Percentiles rank a stretch among this genome's conserved stretches.
Evolutionary conservation across 2,113 vertebrate species (phyloP).

Genomic region (Gymnobelideus leadbeateri): DNA sequence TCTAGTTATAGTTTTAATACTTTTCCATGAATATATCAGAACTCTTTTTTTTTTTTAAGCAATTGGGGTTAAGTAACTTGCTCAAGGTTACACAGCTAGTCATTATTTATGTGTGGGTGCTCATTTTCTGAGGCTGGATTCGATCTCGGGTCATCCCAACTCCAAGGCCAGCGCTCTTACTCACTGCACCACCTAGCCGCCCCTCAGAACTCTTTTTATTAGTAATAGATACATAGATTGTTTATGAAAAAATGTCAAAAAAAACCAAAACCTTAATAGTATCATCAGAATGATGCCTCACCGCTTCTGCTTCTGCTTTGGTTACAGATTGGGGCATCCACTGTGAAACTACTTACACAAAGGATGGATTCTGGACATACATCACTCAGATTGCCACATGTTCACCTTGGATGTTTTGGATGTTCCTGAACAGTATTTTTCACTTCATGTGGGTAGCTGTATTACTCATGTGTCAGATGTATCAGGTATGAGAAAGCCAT

Average conservation of each 20-base stretch:
- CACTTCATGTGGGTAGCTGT: conserved; percentile 99
- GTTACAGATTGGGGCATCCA: conserved; percentile 95
- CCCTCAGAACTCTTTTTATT: conserved; percentile 24
- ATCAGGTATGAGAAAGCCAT: conserved; percentile 90
- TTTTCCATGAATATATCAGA: conserved; percentile 11
- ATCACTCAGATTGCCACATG: conserved; percentile 97
- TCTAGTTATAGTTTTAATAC: not conserved
- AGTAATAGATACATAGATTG: not conserved
- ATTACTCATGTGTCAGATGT: conserved; percentile 99
- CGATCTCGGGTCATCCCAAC: too few relatives aligned
- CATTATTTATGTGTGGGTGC: too few relatives aligned
- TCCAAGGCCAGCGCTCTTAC: too few relatives aligned
- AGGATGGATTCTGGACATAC: conserved; percentile 98
- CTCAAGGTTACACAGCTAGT: too few relatives aligned
- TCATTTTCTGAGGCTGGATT: too few relatives aligned
- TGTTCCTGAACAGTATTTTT: conserved; percentile 99
- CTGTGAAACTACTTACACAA: conserved; percentile 94
- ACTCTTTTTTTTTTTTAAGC: conserved; percentile 38
- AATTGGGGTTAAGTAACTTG: too few relatives aligned
- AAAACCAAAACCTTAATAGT: conserved; percentile 15
- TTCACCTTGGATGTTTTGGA: conserved; percentile 99
- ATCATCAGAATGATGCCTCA: conserved; percentile 21
- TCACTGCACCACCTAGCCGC: too few relatives aligned
- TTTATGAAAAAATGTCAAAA: not conserved
- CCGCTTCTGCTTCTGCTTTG: not conserved